These are phyloP conservation scores for Zoanthus sociatus DNA, from an alignment of 92 coral and sea anemone genomes.

Conservation along the genomic window DNA sequence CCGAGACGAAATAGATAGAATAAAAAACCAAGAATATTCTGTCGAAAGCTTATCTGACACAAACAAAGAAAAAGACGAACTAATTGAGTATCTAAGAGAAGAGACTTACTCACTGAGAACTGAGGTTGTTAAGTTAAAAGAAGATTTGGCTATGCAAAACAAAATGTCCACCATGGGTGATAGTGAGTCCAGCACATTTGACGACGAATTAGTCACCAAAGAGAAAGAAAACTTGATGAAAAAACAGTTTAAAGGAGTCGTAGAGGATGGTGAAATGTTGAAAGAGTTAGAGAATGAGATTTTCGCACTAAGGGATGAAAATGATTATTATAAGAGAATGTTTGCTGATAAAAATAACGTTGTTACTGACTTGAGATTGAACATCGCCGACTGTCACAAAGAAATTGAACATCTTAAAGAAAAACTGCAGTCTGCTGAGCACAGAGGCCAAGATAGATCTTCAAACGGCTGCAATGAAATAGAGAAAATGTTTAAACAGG, in stretches of 20 bases:
- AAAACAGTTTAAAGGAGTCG: slow-evolving; percentile 34
- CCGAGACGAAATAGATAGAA: slow-evolving; percentile 21
- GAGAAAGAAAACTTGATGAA: slow-evolving; percentile 16
- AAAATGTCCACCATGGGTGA: not conserved
- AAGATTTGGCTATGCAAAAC: not conserved
- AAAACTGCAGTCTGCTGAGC: slow-evolving; percentile 12
- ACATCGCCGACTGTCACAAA: slow-evolving; percentile 35
- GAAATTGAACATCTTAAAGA: slow-evolving; percentile 25
- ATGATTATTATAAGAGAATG: slow-evolving; percentile 24
- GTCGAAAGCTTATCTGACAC: slow-evolving; percentile 21
- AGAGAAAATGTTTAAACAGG: not conserved
- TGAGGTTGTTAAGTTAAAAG: slow-evolving; percentile 11
- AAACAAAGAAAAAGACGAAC: slow-evolving; percentile 39
- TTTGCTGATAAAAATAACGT: not conserved
- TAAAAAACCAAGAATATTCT: not conserved
- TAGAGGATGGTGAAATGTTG: not conserved
- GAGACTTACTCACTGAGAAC: slow-evolving; percentile 37
- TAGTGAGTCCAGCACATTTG: not conserved
- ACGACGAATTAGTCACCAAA: not conserved
- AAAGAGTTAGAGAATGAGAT: slow-evolving; percentile 26
- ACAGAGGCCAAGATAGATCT: not conserved
- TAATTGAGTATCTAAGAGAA: slow-evolving; percentile 25
- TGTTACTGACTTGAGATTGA: slow-evolving; percentile 8
- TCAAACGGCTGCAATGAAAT: not conserved
- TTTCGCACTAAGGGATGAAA: slow-evolving; percentile 3